Base-by-base conservation (phyloP, 1,140 invertebrate genomes). In the Reticulitermes speratus region DNA sequence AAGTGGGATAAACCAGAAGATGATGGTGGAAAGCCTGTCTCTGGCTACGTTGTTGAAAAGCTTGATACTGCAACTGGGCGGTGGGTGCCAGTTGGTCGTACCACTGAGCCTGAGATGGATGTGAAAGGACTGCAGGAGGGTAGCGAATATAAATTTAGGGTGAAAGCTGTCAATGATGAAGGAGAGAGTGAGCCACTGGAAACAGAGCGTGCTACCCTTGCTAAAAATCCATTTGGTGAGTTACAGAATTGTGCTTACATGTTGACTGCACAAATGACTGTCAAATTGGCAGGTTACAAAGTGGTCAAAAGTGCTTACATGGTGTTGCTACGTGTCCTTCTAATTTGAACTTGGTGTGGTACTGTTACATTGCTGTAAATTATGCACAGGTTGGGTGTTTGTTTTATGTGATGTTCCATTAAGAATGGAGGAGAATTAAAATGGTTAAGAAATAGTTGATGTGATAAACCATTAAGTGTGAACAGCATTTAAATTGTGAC, bases 1-100 rank as follows among this genome's bases (percentile, higher is more conserved):
- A 95, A 97, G 89, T 99, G 99, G 99, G 95, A 98, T 87, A 98
- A 98, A 90, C 98, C 99, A 44, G 97, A 98, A 89, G 98, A 99
- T 90, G 98, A 99, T 92, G 99, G 99, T 89, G 99, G 99, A 52
- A 96, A 97, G 90, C 98, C 98, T 14, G 94, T 99, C n/a, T 96
- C 96, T 81, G 97, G 97, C 32, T 99, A 99, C 90, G 95, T 98
- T 85, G 96, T 99, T 14, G 99, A 99, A 91, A 99, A 99, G 91
- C 92, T 98, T 83, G 99, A 99, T 91, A 95, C 96, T 87, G 94
- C 95, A 21, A 98, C 97, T 44, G 98, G 98, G 85, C 95, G 98
- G 89, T 98, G 97, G 96, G 95, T 98, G 85, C 97, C 97, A 44
- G 97, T 98, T 84, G 97, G 97, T 86, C 95, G 96, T 16, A 89